Base-by-base conservation (phyloP, 2,888 invertebrate genomes). In the Scrobipalpa costella region DNA sequence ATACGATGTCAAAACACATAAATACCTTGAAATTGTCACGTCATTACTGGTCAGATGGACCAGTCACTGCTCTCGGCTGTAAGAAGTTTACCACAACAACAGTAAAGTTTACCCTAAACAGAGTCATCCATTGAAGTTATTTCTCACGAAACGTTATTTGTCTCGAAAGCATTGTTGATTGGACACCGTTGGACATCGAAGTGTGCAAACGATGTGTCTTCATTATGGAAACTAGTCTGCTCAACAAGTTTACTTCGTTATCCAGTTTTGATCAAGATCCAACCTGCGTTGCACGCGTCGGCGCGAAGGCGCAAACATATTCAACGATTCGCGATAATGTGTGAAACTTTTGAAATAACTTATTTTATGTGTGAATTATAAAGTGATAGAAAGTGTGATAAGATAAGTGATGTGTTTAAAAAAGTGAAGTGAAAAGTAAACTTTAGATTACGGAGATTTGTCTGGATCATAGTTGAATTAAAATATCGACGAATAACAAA, bases 221-320 rank as follows among this genome's bases (percentile, higher is more conserved):
- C 17, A 15, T 47, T 17, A 47, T 17, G 47, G 17, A n/a, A 6
- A 47, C 47, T 17, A 47, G 47, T 17, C 47, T 47, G 44, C 8
- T 6, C 49, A 17, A 49, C 15, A 17, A 19, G 19, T 50, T 50
- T 50, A 50, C 19, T 8, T 50, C 11, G 11, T 50, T 19, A 50
- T 50, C 19, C 50, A 50, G 50, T 52, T 52, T 52, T 21, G 21
- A 52, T 52, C 21, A 21, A 21, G 50, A 52, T 52, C 27, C 21
- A 21, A 52, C 13, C 6, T 11, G 9, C 27, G 21, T 13, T 21
- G 50, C 21, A 13, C 50, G 50, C 50, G 50, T 52, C 44, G n/a
- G 36, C 8, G n/a, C 44, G 44, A 9, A 5, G 15, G 44, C 44
- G 44, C 44, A 1, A 40, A 44, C n/a, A 15, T 5, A n/a, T 15